Conservation (phyloP, 2,113 vertebrate genomes). For the Chunga burmeisteri region DNA sequence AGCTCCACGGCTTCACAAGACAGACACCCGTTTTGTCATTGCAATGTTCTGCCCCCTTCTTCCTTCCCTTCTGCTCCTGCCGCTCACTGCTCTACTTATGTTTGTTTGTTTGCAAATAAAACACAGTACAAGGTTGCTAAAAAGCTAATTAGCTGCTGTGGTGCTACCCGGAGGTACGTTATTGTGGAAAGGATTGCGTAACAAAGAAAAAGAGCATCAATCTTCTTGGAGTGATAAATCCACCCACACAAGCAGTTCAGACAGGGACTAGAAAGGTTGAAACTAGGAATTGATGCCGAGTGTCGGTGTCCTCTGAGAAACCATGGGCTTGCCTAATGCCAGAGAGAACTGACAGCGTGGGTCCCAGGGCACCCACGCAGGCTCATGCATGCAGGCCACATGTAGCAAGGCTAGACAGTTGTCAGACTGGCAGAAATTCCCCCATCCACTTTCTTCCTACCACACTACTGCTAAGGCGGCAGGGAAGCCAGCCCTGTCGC, state of each 20-base stretch:
- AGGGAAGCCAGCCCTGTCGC: rapidly evolving
- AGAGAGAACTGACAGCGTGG: neutral
- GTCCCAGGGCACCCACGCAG: rapidly evolving
- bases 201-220: neutral
- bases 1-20: rapidly evolving
- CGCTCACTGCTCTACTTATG: neutral
- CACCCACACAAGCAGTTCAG: neutral
- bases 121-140: neutral
- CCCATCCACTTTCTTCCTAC: neutral
- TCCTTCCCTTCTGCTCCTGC: neutral
- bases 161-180: neutral
- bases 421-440: neutral
- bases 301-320: neutral
- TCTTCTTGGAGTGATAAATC: neutral
- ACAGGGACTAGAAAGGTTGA: neutral
- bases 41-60: neutral
- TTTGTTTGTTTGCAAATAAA: neutral
- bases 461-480: rapidly evolving
- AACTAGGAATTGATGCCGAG: neutral
- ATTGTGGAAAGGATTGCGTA: rapidly evolving
- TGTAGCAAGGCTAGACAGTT: rapidly evolving
- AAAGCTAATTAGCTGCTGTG: neutral
- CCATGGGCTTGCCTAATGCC: neutral
- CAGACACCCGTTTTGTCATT: neutral
- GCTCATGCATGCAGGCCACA: rapidly evolving